A percentile compares a stretch with the other conserved stretches of the same genome.
Conservation (phyloP, 2,797 vertebrate genomes). For the Furcifer pardalis region DNA sequence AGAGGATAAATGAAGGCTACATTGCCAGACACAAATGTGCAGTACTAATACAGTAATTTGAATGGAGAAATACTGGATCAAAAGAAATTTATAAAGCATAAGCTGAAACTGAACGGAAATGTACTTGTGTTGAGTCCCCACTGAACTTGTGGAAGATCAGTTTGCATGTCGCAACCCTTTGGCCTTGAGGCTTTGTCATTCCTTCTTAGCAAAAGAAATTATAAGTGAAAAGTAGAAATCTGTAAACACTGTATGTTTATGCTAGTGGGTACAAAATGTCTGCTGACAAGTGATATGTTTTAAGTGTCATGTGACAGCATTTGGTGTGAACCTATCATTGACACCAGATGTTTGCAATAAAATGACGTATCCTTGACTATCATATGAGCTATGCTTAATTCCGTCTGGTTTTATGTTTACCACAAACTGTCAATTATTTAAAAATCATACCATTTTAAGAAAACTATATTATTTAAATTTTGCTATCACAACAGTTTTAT, state of each 20-base stretch:
- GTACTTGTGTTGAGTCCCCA: background rate
- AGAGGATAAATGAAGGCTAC: background rate
- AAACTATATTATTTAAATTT: background rate
- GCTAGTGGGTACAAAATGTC: conserved; percentile 19
- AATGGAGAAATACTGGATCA: background rate
- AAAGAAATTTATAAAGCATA: background rate
- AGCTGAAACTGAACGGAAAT: no score
- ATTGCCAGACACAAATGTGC: background rate
- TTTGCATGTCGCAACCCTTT: background rate
- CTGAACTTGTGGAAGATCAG: background rate
- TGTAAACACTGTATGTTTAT: conserved; percentile 3
- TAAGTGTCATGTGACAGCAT: conserved; percentile 23
- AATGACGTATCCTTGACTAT: conserved; percentile 30
- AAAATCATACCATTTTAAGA: background rate
- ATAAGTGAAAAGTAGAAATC: conserved; percentile 18
- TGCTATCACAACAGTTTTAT: conserved; percentile 16
- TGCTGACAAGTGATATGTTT: conserved; percentile 31
- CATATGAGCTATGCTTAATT: conserved; percentile 10
- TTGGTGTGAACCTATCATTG: conserved; percentile 35
- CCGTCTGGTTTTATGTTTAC: conserved; percentile 43
- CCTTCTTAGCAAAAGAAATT: conserved; percentile 11
- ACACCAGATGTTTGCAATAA: conserved; percentile 35
- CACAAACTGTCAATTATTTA: background rate
- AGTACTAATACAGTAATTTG: background rate
- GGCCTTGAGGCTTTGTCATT: conserved; percentile 4